Conservation (phyloP, 2,113 vertebrate genomes). For the Vidua macroura region DNA sequence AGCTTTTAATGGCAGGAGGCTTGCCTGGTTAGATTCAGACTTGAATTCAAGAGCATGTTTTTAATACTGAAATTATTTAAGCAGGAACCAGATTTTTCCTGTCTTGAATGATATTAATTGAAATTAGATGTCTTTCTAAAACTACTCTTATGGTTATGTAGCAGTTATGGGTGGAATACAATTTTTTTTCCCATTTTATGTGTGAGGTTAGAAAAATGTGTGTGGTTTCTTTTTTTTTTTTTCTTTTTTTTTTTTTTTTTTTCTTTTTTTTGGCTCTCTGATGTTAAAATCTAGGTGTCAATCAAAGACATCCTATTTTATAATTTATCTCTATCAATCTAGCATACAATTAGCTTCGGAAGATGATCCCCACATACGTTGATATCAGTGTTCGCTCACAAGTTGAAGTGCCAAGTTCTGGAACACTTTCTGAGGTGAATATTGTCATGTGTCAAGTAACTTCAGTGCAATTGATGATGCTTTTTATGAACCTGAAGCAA, state of each 20-base stretch:
- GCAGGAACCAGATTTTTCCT: background rate
- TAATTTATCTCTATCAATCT: slow-evolving; percentile 2
- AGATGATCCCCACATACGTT: background rate
- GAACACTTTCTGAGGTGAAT: background rate
- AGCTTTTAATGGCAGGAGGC: background rate
- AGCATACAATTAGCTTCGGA: background rate
- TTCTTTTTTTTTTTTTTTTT: background rate
- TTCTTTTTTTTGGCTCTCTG: background rate
- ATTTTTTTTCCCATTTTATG: background rate
- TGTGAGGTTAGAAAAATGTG: background rate
- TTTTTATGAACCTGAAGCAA: background rate
- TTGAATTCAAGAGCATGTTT: background rate
- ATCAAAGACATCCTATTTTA: background rate
- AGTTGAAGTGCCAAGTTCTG: background rate
- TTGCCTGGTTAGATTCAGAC: background rate
- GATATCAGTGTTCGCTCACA: background rate
- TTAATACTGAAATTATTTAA: background rate
- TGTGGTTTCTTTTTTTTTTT: background rate
- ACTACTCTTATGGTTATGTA: background rate
- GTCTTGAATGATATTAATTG: background rate
- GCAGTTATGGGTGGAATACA: background rate
- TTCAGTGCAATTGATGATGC: accelerated
- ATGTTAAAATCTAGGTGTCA: background rate
- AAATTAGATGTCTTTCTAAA: background rate
- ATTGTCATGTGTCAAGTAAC: background rate